These are phyloP conservation scores for Drosophila antonietae DNA, from an alignment of 2,888 invertebrate species.

Conservation along the genomic window DNA sequence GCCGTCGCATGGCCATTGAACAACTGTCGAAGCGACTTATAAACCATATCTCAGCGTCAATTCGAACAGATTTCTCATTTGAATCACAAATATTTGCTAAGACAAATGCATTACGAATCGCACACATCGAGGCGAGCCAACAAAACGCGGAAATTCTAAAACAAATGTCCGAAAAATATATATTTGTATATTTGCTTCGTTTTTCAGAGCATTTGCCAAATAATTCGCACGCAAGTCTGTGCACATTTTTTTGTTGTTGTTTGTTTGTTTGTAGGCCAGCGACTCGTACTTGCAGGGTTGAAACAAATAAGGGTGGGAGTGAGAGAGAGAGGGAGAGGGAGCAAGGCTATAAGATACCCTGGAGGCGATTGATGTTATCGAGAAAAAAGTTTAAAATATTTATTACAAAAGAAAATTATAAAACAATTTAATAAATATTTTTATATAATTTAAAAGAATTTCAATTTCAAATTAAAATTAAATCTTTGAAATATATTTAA, in stretches of 20 bases:
- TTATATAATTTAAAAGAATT: not conserved
- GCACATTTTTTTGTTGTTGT: conserved; percentile 75
- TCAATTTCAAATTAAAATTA: not conserved
- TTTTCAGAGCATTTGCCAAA: conserved; percentile 81
- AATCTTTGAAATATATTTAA: too few species aligned
- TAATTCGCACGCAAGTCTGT: conserved; percentile 81
- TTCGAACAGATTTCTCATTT: conserved; percentile 75
- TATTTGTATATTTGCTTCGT: conserved; percentile 36
- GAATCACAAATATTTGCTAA: conserved; percentile 78
- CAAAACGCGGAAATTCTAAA: conserved; percentile 62
- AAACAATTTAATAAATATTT: not conserved
- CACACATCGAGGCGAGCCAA: conserved; percentile 18
- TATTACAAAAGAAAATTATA: not conserved
- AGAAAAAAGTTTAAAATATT: not conserved
- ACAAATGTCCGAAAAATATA: conserved; percentile 77
- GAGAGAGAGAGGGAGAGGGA: not conserved
- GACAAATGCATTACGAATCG: conserved; percentile 54
- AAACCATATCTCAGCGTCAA: conserved; percentile 28
- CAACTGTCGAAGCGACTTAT: conserved; percentile 60
- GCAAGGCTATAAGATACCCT: conserved; percentile 25
- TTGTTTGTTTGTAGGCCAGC: conserved; percentile 3
- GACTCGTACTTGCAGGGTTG: conserved; percentile 52
- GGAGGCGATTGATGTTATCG: too few species aligned
- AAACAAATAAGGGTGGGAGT: conserved; percentile 10
- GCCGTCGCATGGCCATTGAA: conserved; percentile 56